These are phyloP conservation scores for Nesidiocoris tenuis DNA, from an alignment of 2,888 invertebrate genomes.

Conservation along the genomic window DNA sequence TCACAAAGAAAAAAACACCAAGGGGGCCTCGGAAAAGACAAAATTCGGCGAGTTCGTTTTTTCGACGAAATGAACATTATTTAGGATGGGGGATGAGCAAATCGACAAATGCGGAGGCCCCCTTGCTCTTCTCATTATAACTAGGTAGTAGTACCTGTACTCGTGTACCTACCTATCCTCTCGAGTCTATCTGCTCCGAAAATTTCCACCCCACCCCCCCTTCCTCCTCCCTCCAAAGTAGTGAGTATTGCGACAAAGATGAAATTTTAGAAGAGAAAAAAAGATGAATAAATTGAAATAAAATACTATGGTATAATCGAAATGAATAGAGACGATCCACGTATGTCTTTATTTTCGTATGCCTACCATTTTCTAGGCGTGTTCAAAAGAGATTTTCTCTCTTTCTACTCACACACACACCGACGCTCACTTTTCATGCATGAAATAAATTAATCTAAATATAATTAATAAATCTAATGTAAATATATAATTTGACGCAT, in stretches of 20 bases:
- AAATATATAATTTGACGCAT: conserved; percentile 47
- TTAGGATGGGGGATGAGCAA: too few relatives aligned
- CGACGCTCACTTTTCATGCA: conserved; percentile 49
- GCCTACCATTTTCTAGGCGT: conserved; percentile 44
- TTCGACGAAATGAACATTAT: neutral
- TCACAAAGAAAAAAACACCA: conserved; percentile 9
- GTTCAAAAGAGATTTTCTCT: conserved; percentile 25
- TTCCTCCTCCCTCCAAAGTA: neutral
- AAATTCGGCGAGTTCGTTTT: neutral
- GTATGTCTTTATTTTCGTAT: conserved; percentile 47
- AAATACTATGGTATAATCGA: neutral
- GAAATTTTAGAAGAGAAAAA: neutral
- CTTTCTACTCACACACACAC: conserved; percentile 42
- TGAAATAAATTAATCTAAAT: conserved; percentile 47
- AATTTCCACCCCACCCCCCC: neutral
- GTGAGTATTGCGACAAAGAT: neutral
- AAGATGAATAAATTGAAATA: neutral
- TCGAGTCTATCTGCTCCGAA: neutral
- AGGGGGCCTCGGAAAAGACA: neutral
- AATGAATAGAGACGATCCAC: neutral
- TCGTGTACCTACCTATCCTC: neutral
- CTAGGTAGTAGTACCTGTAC: neutral
- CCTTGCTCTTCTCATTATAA: neutral
- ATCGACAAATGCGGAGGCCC: neutral
- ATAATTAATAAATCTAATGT: conserved; percentile 41